Evolutionary conservation across 2,113 vertebrate species (phyloP).

Genomic region (Dolichallabes microphthalmus): DNA sequence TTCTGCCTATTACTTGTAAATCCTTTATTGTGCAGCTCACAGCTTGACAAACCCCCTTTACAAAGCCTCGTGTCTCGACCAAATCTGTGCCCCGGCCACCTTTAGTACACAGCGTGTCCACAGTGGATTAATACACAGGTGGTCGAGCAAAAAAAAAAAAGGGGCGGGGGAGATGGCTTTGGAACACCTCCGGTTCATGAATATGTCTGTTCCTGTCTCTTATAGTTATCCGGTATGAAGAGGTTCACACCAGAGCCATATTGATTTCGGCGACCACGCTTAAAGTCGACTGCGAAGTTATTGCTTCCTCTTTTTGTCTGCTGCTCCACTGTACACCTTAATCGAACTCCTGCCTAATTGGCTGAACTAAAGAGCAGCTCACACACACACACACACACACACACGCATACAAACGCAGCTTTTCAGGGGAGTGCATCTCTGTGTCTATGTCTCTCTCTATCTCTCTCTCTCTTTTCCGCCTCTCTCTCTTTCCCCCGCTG

Average conservation of each 20-base stretch:
- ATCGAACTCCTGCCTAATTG: constrained; percentile 60
- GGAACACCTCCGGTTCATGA: not conserved
- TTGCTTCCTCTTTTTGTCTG: constrained; percentile 56
- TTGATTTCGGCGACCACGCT: constrained; percentile 68
- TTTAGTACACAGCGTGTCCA: not conserved
- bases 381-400: constrained; percentile 21
- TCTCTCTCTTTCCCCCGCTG: constrained; percentile 1
- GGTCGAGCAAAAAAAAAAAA: not conserved
- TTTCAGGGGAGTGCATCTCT: constrained; percentile 6
- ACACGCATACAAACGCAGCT: constrained; percentile 19
- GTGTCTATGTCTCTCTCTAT: not conserved
- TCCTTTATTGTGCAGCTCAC: constrained; percentile 45
- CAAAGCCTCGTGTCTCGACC: constrained; percentile 20
- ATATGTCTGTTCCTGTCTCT: constrained; percentile 30
- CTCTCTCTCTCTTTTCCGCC: not conserved
- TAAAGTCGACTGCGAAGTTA: constrained; percentile 62
- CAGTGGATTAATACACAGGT: not conserved
- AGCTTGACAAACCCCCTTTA: constrained; percentile 41
- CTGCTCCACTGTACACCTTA: constrained; percentile 56
- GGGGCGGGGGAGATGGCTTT: no score
- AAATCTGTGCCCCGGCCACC: constrained; percentile 9
- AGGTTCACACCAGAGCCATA: constrained; percentile 66
- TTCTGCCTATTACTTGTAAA: constrained; percentile 38
- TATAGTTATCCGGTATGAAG: constrained; percentile 62
- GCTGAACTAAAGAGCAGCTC: constrained; percentile 59